Conservation (phyloP, 1,140 invertebrate genomes). For the Ephestia elutella region DNA sequence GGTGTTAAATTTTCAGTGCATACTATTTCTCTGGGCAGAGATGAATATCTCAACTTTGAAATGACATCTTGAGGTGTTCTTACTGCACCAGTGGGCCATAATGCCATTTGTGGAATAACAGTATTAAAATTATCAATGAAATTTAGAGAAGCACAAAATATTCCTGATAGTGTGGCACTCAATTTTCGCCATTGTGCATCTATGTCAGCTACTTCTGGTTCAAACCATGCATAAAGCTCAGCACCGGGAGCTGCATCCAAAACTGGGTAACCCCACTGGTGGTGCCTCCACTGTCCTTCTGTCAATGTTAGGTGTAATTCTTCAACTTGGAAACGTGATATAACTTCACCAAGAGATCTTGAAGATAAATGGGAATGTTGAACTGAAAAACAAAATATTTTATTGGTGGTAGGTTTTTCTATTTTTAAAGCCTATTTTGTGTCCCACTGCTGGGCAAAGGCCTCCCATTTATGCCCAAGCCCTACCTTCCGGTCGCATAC, state of each 20-base stretch:
- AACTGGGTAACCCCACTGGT: conserved; percentile 94
- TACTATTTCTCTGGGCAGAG: conserved; percentile 94
- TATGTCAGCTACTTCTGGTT: conserved; percentile 74
- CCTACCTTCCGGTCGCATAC: no score
- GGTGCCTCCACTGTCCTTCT: conserved; percentile 93
- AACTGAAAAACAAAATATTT: conserved; percentile 72
- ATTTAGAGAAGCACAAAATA: conserved; percentile 97
- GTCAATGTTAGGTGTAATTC: conserved; percentile 95
- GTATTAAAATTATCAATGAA: conserved; percentile 94
- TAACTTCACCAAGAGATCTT: conserved; percentile 91
- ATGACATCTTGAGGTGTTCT: conserved; percentile 74
- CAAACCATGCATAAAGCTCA: conserved; percentile 95
- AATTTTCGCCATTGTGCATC: conserved; percentile 91
- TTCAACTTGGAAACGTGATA: conserved; percentile 87
- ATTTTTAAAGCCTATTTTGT: no score
- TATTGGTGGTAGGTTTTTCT: no score
- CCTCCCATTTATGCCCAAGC: no score
- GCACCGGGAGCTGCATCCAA: conserved; percentile 92
- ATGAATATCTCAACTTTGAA: conserved; percentile 85
- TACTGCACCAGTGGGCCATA: conserved; percentile 83
- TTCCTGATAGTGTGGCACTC: conserved; percentile 91
- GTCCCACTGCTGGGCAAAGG: no score
- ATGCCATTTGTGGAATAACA: conserved; percentile 86
- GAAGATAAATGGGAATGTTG: conserved; percentile 92
- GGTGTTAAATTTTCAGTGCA: conserved; percentile 99